phyloP scores from a whole-genome alignment of 2,888 invertebrate species.

The Mesorhabditis sp. region DNA sequence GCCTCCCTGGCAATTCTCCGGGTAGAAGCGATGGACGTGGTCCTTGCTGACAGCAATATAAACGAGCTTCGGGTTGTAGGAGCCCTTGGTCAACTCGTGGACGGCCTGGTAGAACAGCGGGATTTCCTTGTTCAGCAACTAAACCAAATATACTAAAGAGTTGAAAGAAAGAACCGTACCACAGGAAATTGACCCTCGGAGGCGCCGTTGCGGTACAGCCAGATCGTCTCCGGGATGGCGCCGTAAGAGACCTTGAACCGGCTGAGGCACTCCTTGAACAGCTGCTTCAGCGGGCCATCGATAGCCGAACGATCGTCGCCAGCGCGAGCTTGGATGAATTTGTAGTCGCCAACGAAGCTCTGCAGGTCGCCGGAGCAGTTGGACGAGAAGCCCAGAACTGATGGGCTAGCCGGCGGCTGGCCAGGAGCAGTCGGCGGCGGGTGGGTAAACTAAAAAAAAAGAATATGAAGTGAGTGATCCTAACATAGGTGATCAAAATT shows the following conservation, averaged over 20 bases:
- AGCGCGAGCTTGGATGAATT: constrained; percentile 14
- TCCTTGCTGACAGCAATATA: background rate
- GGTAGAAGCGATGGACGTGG: constrained; percentile 4
- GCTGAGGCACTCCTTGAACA: constrained; percentile 12
- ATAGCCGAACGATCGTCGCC: constrained; percentile 7
- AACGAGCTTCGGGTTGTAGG: background rate
- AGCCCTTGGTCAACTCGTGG: background rate
- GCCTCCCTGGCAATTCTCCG: background rate
- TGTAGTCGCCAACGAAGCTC: constrained; percentile 26
- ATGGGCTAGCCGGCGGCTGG: constrained; percentile 7
- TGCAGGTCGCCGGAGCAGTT: constrained; percentile 21
- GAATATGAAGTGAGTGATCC: background rate
- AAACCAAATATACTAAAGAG: background rate
- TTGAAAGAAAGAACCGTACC: constrained; percentile 10
- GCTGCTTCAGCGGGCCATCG: constrained; percentile 10
- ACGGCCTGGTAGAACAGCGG: background rate
- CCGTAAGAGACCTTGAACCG: background rate
- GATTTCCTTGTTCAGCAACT: background rate
- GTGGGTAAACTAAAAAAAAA: background rate
- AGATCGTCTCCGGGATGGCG: constrained; percentile 3
- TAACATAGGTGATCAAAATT: background rate
- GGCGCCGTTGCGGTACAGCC: constrained; percentile 23
- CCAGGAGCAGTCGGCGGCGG: background rate
- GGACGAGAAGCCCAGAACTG: constrained; percentile 22
- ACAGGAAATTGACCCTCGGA: constrained; percentile 18